Conservation (phyloP, 2,113 vertebrate species). For the Manacus vitellinus region DNA sequence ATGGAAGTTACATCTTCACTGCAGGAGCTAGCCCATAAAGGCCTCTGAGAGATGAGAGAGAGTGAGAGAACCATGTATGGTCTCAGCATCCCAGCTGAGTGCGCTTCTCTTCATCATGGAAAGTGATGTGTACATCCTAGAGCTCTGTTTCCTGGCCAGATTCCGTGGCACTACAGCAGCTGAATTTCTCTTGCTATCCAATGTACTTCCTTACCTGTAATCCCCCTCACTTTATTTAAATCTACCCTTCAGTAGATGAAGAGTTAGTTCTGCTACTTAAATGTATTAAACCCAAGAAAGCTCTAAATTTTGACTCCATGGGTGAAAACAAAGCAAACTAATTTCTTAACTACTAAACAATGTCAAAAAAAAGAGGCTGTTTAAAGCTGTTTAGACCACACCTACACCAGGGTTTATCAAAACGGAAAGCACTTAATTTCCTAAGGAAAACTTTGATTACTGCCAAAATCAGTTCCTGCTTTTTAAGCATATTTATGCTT, state of each 20-base stretch:
- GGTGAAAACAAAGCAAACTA: not conserved
- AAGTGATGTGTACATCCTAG: not conserved
- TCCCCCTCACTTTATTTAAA: not conserved
- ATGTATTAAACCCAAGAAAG: not conserved
- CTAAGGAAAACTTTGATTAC: not conserved
- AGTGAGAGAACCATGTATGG: constrained; percentile 41
- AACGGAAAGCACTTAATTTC: not conserved
- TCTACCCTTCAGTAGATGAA: not conserved
- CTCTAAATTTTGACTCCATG: not conserved
- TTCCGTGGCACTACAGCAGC: not conserved
- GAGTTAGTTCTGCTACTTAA: not conserved
- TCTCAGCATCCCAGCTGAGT: not conserved
- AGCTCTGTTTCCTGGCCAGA: not conserved
- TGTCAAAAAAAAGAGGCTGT: not conserved
- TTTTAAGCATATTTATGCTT: not conserved
- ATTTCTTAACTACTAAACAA: not conserved
- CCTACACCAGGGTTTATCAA: not conserved
- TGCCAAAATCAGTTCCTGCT: not conserved
- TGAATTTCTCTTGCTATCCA: not conserved
- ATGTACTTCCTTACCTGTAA: not conserved
- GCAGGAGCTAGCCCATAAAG: not conserved
- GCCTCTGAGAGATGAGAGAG: not conserved
- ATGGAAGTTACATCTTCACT: constrained; percentile 15
- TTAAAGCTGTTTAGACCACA: not conserved
- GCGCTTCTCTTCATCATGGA: constrained; percentile 23